Evolutionary conservation across 2,797 vertebrate genomes (phyloP).

Genomic region (Pseudomugil gertrudae): DNA sequence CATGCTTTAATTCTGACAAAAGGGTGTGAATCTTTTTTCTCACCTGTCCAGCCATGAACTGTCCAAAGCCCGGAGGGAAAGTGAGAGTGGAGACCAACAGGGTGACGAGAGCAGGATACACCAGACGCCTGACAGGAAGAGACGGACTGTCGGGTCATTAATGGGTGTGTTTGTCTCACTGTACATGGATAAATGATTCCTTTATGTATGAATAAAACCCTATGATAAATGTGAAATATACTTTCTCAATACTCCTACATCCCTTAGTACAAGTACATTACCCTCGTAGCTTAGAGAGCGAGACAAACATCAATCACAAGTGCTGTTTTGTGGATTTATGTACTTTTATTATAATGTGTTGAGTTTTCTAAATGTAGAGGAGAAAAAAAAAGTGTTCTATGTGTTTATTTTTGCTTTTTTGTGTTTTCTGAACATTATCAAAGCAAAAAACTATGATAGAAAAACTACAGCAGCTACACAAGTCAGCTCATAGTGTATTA

Average conservation of each 20-base stretch:
- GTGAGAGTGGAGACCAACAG: constrained; percentile 93
- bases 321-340: neutral
- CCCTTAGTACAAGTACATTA: constrained; percentile 6
- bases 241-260: constrained; percentile 37
- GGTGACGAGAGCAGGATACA: constrained; percentile 95
- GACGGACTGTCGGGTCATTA: constrained; percentile 77
- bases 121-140: constrained; percentile 87
- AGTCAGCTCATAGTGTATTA: neutral
- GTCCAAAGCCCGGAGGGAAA: constrained; percentile 95
- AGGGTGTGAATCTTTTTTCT: constrained; percentile 58
- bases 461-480: neutral
- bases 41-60: constrained; percentile 99
- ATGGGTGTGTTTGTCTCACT: constrained; percentile 57
- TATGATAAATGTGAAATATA: constrained; percentile 34
- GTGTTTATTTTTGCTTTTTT: no score
- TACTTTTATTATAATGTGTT: neutral
- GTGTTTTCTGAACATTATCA: no score
- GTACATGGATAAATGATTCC: constrained; percentile 38
- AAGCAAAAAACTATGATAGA: no score
- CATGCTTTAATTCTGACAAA: constrained; percentile 33
- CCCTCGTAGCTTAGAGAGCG: constrained; percentile 18
- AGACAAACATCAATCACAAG: constrained; percentile 17
- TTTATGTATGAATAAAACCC: constrained; percentile 33
- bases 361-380: neutral
- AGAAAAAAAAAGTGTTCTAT: no score